Evolutionary conservation across 2,888 invertebrate species (phyloP).

Genomic region (Drosophila nr. perissopoda): DNA sequence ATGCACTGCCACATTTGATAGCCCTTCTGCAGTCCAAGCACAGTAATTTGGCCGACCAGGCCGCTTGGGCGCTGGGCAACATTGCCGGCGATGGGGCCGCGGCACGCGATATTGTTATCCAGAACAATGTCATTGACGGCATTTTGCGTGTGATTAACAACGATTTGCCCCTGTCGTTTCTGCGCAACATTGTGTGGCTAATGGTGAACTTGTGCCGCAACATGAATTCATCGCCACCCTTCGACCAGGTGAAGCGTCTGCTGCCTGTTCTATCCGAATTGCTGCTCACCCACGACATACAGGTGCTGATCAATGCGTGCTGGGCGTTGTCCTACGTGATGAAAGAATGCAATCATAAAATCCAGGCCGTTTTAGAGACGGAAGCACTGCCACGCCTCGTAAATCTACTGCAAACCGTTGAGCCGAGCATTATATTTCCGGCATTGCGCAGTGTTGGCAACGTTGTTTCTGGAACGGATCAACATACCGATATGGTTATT

Average conservation of each 20-base stretch:
- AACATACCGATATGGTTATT: constrained; percentile 93
- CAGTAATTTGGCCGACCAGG: constrained; percentile 93
- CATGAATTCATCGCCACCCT: constrained; percentile 95
- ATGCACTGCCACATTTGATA: constrained; percentile 94
- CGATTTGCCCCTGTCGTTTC: constrained; percentile 87
- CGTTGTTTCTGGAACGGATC: constrained; percentile 97
- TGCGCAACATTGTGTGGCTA: constrained; percentile 96
- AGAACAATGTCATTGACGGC: constrained; percentile 89
- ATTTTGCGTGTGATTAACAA: constrained; percentile 89
- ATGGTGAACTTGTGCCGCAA: constrained; percentile 97
- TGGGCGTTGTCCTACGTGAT: constrained; percentile 98
- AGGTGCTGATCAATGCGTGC: constrained; percentile 95
- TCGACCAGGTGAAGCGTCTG: constrained; percentile 90
- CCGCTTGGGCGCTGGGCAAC: constrained; percentile 99
- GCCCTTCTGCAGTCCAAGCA: constrained; percentile 89
- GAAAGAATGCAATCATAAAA: constrained; percentile 96
- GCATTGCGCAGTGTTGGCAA: constrained; percentile 96
- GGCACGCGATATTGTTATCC: constrained; percentile 93
- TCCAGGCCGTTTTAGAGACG: constrained; percentile 91
- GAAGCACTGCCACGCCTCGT: constrained; percentile 90
- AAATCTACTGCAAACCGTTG: constrained; percentile 88
- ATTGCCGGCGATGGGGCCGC: constrained; percentile 95
- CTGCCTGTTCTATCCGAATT: constrained; percentile 92
- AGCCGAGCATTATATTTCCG: constrained; percentile 91
- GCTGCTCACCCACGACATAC: constrained; percentile 89